These are phyloP conservation scores for Bellardia pandia DNA, from an alignment of 2,888 invertebrate genomes.

Conservation along the genomic window DNA sequence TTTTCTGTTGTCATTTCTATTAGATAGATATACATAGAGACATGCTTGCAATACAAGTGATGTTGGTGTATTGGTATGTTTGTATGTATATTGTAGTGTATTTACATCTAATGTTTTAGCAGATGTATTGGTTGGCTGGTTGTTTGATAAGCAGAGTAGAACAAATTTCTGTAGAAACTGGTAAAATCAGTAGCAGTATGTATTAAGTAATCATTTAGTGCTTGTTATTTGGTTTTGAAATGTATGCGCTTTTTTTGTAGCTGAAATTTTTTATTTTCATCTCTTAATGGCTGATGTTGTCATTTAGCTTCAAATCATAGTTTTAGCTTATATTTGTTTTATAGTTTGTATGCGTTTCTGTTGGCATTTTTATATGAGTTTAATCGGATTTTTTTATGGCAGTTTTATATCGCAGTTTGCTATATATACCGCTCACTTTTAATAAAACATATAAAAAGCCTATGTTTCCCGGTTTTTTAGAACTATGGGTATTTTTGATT, in stretches of 20 bases:
- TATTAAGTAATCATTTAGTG: slow-evolving; percentile 36
- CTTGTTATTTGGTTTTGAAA: slow-evolving; percentile 7
- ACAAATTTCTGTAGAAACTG: slow-evolving; percentile 9
- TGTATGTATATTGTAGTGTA: not conserved
- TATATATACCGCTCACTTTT: too few species aligned
- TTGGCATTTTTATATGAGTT: too few species aligned
- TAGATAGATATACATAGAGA: not conserved
- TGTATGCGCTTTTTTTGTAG: not conserved
- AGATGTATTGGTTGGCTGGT: slow-evolving; percentile 28
- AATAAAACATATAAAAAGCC: too few species aligned
- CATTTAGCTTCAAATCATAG: not conserved
- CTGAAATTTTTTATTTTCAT: not conserved
- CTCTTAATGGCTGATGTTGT: slow-evolving; percentile 37
- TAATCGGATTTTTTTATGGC: too few species aligned
- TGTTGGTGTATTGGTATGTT: slow-evolving; percentile 45
- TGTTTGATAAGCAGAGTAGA: slow-evolving; percentile 37
- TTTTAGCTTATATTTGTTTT: too few species aligned
- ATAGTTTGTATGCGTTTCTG: too few species aligned
- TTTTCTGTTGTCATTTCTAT: slow-evolving; percentile 33
- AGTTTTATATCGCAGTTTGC: too few species aligned
- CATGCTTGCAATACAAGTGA: not conserved
- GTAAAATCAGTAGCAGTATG: slow-evolving; percentile 14
- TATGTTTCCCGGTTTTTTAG: too few species aligned
- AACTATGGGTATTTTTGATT: too few species aligned
- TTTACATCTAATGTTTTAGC: slow-evolving; percentile 11